Evolutionary conservation across 2,888 invertebrate species (phyloP).

Genomic region (Harpalus rubripes): DNA sequence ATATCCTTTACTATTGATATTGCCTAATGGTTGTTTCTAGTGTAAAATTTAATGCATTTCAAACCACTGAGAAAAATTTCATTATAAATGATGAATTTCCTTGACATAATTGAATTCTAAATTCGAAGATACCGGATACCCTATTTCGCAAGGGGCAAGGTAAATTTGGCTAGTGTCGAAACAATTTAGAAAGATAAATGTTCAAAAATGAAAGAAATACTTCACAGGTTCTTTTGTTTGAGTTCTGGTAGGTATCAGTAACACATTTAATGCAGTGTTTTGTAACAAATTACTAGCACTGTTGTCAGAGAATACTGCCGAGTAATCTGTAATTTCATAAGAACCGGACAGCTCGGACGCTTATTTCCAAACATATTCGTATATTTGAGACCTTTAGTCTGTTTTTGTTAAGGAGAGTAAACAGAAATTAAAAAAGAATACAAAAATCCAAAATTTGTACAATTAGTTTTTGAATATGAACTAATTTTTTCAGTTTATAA

Average conservation of each 20-base stretch:
- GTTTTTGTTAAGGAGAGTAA: too few species aligned
- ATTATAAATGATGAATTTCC: background rate
- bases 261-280: slow-evolving; percentile 65
- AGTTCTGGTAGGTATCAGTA: slow-evolving; percentile 54
- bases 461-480: too few species aligned
- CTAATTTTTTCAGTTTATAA: too few species aligned
- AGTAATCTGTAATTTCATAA: slow-evolving; percentile 68
- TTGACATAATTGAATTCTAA: slow-evolving; percentile 6
- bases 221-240: slow-evolving; percentile 42
- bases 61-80: background rate
- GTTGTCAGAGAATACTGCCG: slow-evolving; percentile 67
- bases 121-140: slow-evolving; percentile 22
- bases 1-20: too few species aligned
- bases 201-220: slow-evolving; percentile 10
- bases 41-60: too few species aligned
- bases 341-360: slow-evolving; percentile 28
- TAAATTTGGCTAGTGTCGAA: slow-evolving; percentile 23
- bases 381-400: too few species aligned
- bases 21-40: too few species aligned
- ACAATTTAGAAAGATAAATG: slow-evolving; percentile 27
- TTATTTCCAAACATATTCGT: background rate
- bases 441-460: too few species aligned
- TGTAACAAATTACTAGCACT: slow-evolving; percentile 66
- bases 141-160: background rate
- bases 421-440: too few species aligned